Conservation (phyloP, 1,140 invertebrate species). For the Latrodectus geometricus region DNA sequence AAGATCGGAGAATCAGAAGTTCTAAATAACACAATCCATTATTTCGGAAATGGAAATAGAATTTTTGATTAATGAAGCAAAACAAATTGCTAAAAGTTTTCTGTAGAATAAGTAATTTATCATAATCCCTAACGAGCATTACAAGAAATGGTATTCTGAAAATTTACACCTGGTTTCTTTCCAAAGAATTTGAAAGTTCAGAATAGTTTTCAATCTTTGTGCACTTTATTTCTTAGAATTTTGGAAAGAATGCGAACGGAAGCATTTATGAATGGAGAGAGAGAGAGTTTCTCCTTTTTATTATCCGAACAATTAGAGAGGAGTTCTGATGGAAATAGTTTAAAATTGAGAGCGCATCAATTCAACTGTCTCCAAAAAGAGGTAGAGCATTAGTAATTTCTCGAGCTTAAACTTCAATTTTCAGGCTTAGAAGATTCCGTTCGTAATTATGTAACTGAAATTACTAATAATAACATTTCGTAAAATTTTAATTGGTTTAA, state of each 20-base stretch:
- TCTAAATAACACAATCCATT: neutral
- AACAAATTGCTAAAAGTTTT: neutral
- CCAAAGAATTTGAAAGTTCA: neutral
- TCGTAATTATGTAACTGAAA: too few relatives aligned
- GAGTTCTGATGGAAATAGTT: too few relatives aligned
- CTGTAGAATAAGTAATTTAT: neutral
- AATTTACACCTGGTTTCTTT: conserved; percentile 1
- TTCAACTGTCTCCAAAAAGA: too few relatives aligned
- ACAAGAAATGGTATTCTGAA: neutral
- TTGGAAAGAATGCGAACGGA: neutral
- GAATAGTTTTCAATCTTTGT: neutral
- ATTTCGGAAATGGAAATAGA: neutral
- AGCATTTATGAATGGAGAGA: too few relatives aligned
- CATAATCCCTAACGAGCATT: neutral
- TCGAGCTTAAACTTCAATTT: too few relatives aligned
- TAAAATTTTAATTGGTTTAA: too few relatives aligned
- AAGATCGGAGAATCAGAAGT: neutral
- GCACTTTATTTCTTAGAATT: neutral
- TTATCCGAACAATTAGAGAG: too few relatives aligned
- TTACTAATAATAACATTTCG: too few relatives aligned
- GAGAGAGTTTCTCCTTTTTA: too few relatives aligned
- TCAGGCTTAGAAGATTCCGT: too few relatives aligned
- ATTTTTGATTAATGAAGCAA: neutral
- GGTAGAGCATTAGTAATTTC: too few relatives aligned
- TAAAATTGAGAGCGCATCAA: too few relatives aligned